phyloP scores from a whole-genome alignment of 2,888 invertebrate genomes.

The Nephrocerus scutellatus region DNA sequence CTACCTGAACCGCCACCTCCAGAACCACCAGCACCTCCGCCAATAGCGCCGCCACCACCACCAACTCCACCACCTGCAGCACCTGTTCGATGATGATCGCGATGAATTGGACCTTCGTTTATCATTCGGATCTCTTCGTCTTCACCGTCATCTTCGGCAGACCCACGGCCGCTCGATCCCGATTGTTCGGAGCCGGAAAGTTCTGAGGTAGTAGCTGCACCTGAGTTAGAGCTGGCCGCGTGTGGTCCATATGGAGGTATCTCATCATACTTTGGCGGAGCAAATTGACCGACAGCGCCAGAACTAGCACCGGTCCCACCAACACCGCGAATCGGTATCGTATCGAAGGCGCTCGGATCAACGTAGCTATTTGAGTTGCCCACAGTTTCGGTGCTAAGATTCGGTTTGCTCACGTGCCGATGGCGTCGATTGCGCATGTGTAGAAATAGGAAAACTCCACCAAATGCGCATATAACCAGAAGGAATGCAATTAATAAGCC shows the following conservation, averaged over 20 bases:
- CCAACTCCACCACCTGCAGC: conserved; percentile 35
- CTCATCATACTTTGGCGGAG: conserved; percentile 86
- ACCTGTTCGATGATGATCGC: conserved; percentile 45
- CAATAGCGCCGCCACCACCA: conserved; percentile 63
- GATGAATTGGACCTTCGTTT: conserved; percentile 81
- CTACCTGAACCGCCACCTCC: conserved; percentile 43
- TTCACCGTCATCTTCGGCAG: conserved; percentile 90
- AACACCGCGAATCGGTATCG: conserved; percentile 73
- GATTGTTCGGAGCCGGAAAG: conserved; percentile 91
- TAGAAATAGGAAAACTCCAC: conserved; percentile 76
- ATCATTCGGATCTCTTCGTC: conserved; percentile 98
- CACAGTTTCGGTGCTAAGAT: conserved; percentile 64
- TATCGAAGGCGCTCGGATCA: conserved; percentile 83
- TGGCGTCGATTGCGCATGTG: conserved; percentile 77
- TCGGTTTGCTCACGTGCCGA: conserved; percentile 72
- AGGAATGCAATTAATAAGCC: conserved; percentile 78
- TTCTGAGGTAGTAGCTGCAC: conserved; percentile 80
- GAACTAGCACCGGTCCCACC: conserved; percentile 39
- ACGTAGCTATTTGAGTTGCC: conserved; percentile 77
- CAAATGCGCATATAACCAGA: conserved; percentile 73
- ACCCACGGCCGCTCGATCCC: conserved; percentile 91
- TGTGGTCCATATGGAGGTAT: conserved; percentile 79
- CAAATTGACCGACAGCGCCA: conserved; percentile 59
- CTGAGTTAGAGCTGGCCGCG: conserved; percentile 69
- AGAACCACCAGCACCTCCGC: too few species aligned